Conservation (phyloP, 2,113 vertebrate genomes). For the Cephalopholis sonnerati region DNA sequence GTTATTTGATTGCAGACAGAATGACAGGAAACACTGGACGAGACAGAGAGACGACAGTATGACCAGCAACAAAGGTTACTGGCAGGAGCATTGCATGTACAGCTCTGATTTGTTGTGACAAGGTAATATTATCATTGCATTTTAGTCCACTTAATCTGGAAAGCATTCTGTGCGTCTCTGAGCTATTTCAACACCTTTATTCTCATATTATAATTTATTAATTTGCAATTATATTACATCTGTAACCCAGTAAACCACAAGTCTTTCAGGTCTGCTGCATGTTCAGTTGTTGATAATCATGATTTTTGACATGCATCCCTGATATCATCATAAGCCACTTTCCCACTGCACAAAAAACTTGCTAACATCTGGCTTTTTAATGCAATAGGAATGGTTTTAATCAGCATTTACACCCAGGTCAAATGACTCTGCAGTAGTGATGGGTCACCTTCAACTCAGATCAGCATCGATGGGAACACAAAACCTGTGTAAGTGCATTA, state of each 20-base stretch:
- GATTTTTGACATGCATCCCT: background rate
- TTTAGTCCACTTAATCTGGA: background rate
- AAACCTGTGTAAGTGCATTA: no score
- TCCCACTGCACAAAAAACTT: no score
- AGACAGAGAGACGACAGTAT: background rate
- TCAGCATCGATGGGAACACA: no score
- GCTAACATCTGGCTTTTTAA: no score
- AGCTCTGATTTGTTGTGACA: background rate
- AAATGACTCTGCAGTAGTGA: no score
- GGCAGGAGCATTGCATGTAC: background rate
- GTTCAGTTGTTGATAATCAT: background rate
- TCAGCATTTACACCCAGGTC: no score
- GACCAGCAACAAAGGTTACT: background rate
- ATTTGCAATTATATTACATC: background rate
- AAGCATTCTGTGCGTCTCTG: background rate
- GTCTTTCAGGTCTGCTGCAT: background rate
- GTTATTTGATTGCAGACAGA: constrained; percentile 2
- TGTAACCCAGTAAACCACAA: background rate
- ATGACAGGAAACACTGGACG: background rate
- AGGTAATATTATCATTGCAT: background rate
- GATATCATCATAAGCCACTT: no score
- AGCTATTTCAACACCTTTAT: background rate
- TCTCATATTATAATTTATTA: background rate
- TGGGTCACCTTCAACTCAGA: no score
- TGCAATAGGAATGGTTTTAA: no score